Percentiles rank a stretch among this genome's conserved stretches.
Conservation (phyloP, 2,888 invertebrate species). For the Syritta pipiens region DNA sequence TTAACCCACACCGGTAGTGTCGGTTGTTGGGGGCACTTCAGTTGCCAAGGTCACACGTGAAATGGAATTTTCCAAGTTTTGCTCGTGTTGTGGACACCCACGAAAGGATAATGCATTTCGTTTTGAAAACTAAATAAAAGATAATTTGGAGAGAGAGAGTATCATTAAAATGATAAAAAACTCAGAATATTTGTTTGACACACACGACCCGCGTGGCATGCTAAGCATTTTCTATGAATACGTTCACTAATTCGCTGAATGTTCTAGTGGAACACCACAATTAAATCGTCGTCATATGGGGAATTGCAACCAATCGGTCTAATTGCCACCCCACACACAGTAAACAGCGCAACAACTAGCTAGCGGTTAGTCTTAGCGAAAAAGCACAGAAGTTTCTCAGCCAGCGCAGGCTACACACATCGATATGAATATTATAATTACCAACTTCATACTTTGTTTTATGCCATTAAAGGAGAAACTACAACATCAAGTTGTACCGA, state of each 20-base stretch:
- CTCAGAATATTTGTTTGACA: slow-evolving; percentile 18
- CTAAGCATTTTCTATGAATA: not conserved
- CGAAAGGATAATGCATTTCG: slow-evolving; percentile 6
- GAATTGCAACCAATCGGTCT: slow-evolving; percentile 38
- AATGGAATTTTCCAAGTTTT: not conserved
- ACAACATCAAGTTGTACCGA: slow-evolving; percentile 9
- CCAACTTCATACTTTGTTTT: slow-evolving; percentile 35
- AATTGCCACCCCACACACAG: slow-evolving; percentile 35
- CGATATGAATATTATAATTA: slow-evolving; percentile 46
- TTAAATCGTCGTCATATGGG: slow-evolving; percentile 39
- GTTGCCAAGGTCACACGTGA: slow-evolving; percentile 58
- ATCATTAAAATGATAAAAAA: slow-evolving; percentile 37
- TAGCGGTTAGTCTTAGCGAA: not conserved
- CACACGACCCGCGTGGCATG: slow-evolving; percentile 1
- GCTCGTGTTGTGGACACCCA: slow-evolving; percentile 4
- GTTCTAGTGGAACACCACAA: slow-evolving; percentile 16
- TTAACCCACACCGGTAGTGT: not conserved
- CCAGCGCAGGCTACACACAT: slow-evolving; percentile 8
- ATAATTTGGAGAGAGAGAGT: slow-evolving; percentile 11
- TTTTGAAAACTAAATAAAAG: too few species aligned
- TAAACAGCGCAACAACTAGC: not conserved
- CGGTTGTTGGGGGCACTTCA: slow-evolving; percentile 15
- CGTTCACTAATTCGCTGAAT: slow-evolving; percentile 25
- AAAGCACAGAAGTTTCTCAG: too few species aligned
- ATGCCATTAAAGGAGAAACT: slow-evolving; percentile 40